Conservation (phyloP, 2,113 vertebrate genomes). For the Excalfactoria chinensis region DNA sequence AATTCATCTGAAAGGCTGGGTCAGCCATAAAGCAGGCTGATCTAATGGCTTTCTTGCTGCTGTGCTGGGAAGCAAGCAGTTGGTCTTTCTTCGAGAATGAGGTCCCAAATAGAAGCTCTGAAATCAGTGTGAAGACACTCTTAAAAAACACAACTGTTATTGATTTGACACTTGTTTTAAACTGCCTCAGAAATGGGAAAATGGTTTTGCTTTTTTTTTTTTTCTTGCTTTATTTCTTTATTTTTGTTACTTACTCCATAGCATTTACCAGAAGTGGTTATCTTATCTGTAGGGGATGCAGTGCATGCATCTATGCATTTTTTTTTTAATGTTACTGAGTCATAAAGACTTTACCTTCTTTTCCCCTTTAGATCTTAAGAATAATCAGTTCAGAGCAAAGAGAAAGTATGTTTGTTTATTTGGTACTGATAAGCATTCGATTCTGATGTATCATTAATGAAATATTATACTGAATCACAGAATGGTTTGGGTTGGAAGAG, state of each 20-base stretch:
- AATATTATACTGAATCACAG: not conserved
- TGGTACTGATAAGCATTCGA: not conserved
- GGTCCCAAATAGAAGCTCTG: slow-evolving; percentile 30
- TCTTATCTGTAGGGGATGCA: not conserved
- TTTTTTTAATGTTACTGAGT: not conserved
- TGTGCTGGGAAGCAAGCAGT: not conserved
- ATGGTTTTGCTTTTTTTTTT: not conserved
- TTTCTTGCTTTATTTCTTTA: not conserved
- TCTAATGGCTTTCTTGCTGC: slow-evolving; percentile 14
- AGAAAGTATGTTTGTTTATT: not conserved
- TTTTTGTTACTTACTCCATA: not conserved
- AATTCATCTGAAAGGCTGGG: not conserved
- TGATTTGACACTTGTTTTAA: slow-evolving; percentile 46
- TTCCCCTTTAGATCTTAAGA: slow-evolving; percentile 17
- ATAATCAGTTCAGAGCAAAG: not conserved
- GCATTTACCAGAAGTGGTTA: slow-evolving; percentile 55
- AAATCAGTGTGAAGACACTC: slow-evolving; percentile 55
- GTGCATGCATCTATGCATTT: not conserved
- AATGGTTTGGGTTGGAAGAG: too few relatives aligned
- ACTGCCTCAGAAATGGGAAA: slow-evolving; percentile 46
- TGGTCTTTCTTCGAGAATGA: slow-evolving; percentile 18
- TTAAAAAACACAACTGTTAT: slow-evolving; percentile 49
- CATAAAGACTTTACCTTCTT: not conserved
- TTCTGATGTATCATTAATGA: not conserved
- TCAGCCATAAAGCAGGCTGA: slow-evolving; percentile 18